These are phyloP conservation scores for Drosophila setosimentum DNA, from an alignment of 2,888 invertebrate species.

Conservation along the genomic window DNA sequence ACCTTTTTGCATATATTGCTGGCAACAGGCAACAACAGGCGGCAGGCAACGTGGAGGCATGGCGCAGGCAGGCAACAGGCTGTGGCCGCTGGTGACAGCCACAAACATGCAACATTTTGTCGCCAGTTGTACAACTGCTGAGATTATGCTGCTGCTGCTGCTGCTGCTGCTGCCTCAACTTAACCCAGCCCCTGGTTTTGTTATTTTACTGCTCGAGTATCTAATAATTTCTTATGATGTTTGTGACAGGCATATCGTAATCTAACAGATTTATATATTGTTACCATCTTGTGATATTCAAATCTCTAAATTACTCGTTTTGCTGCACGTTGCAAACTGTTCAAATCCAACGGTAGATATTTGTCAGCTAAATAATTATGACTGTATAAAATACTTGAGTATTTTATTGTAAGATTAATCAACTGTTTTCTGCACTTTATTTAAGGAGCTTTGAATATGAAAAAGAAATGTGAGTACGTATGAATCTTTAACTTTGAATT, in stretches of 20 bases:
- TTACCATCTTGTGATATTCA: conserved; percentile 19
- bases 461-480: too few species aligned
- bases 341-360: conserved; percentile 21
- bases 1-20: conserved; percentile 80
- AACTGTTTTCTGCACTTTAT: neutral
- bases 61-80: conserved; percentile 36
- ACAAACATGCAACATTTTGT: conserved; percentile 81
- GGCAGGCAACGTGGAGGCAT: conserved; percentile 26
- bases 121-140: conserved; percentile 72
- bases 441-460: neutral
- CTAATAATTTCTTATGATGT: conserved; percentile 51
- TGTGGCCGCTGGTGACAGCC: conserved; percentile 67
- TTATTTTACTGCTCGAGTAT: conserved; percentile 26
- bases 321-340: conserved; percentile 12
- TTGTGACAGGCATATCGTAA: conserved; percentile 53
- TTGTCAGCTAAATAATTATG: conserved; percentile 14
- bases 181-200: conserved; percentile 27
- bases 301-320: conserved; percentile 19
- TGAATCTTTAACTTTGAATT: neutral
- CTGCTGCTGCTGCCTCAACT: conserved; percentile 43
- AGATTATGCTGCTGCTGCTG: conserved; percentile 24
- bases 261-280: conserved; percentile 39
- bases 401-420: conserved; percentile 1
- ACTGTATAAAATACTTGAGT: conserved; percentile 7
- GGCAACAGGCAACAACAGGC: conserved; percentile 33